Conservation (phyloP, 2,888 invertebrate genomes). For the Callimorpha dominula region DNA sequence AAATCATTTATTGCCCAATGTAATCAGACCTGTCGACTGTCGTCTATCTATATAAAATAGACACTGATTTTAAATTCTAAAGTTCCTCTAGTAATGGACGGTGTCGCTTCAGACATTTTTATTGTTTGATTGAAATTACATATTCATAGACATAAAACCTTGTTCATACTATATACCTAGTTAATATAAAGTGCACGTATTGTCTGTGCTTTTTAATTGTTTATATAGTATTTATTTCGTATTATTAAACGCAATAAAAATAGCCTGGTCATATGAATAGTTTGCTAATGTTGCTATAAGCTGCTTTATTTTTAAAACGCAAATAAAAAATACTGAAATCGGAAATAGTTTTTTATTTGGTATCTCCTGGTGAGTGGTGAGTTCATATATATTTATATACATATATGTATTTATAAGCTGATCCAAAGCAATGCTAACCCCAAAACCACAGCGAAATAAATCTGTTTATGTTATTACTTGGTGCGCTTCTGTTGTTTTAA, state of each 20-base stretch:
- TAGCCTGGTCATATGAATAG: neutral
- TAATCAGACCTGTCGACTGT: constrained; percentile 18
- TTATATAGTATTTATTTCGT: neutral
- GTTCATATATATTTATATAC: too few species aligned
- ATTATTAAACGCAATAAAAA: neutral
- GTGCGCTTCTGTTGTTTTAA: too few species aligned
- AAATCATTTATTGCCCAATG: constrained; percentile 15
- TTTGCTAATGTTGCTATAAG: too few species aligned
- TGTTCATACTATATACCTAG: constrained; percentile 20
- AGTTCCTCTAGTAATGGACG: constrained; percentile 11
- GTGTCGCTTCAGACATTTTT: constrained; percentile 36
- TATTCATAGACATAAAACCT: constrained; percentile 23
- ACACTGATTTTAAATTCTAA: neutral
- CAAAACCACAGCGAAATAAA: too few species aligned
- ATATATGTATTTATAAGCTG: too few species aligned
- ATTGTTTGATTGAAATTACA: constrained; percentile 41
- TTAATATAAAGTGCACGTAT: neutral
- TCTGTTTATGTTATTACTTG: too few species aligned
- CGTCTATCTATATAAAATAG: constrained; percentile 2
- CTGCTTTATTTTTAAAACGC: neutral
- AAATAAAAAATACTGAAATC: neutral
- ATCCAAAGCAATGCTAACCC: too few species aligned
- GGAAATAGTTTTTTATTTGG: too few species aligned
- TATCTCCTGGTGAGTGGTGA: too few species aligned
- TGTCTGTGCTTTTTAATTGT: neutral